phyloP scores from a whole-genome alignment of 2,888 invertebrate species.

The Ernsta delagoae region DNA sequence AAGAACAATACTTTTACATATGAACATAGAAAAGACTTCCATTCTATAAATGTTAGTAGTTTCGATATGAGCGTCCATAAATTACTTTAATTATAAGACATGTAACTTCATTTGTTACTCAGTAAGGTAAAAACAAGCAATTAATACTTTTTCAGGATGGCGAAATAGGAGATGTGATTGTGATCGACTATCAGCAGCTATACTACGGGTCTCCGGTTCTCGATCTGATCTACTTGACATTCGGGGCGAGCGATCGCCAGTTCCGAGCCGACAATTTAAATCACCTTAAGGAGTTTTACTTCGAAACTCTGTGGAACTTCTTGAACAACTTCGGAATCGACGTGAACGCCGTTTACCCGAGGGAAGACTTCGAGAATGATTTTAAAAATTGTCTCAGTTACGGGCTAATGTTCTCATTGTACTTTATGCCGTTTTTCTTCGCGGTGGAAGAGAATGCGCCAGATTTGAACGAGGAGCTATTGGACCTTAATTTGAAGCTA shows the following conservation, averaged over 20 bases:
- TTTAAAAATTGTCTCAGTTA: constrained; percentile 51
- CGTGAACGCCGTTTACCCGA: constrained; percentile 48
- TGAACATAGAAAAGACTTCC: too few relatives aligned
- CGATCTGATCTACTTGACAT: constrained; percentile 53
- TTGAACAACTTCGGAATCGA: constrained; percentile 52
- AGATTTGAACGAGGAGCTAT: constrained; percentile 46
- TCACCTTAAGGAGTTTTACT: constrained; percentile 54
- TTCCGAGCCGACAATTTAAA: constrained; percentile 53
- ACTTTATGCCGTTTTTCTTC: constrained; percentile 50
- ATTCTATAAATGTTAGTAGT: too few relatives aligned
- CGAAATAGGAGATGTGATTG: constrained; percentile 49
- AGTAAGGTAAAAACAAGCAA: background rate
- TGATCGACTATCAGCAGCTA: constrained; percentile 54
- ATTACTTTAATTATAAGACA: too few relatives aligned
- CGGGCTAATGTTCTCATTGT: constrained; percentile 51
- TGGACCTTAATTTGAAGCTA: constrained; percentile 43
- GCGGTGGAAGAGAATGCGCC: constrained; percentile 48
- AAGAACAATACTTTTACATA: too few relatives aligned
- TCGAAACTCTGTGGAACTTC: constrained; percentile 47
- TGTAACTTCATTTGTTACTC: too few relatives aligned
- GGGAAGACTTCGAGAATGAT: constrained; percentile 50
- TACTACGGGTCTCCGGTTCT: constrained; percentile 50
- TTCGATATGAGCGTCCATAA: too few relatives aligned
- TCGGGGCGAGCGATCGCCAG: constrained; percentile 45
- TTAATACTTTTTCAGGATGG: constrained; percentile 50